Base-by-base conservation (phyloP, 2,888 invertebrate species). In the Bedellia somnulentella region DNA sequence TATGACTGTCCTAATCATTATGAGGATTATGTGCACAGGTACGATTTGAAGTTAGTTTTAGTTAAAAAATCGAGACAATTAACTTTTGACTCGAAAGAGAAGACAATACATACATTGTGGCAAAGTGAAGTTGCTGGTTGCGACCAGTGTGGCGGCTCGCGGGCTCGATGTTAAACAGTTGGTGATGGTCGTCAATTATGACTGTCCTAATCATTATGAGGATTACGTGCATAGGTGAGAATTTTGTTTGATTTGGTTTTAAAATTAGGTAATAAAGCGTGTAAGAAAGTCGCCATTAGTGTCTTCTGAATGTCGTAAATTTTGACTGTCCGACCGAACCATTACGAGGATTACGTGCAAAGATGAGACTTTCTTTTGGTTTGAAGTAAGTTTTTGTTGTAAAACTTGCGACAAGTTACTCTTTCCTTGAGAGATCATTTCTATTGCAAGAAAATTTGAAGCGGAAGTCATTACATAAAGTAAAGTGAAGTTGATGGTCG, bases 1-100 rank as follows among this genome's bases (percentile, higher is more conserved):
- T 99, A 96, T 61, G 98, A 99, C 67, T 97, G 96, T 49, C 98
- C 99, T 0, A 99, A 99, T 67, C 99, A 99, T 63, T 99, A 99
- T 53, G 99, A 99, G 66, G 99, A 99, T 63, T 99, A 99, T 60
- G 98, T 99, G 12, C 99, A 99, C 61, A 75, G 81, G 81, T 81
- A 40, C n/a, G n/a, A n/a, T n/a, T n/a, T n/a, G n/a, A n/a, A 38
- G 23, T 27, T 13, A 12, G 14, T 6, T 15, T 24, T 11, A n/a
- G 10, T n/a, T 24, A 8, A 11, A 27, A 12, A 28, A 4, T 31
- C 6, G 14, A 18, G 18, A 5, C 18, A n/a, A n/a, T n/a, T n/a
- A n/a, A n/a, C n/a, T n/a, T n/a, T n/a, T n/a, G n/a, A n/a, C n/a
- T n/a, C n/a, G n/a, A n/a, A n/a, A n/a, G n/a, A n/a, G n/a, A n/a